Percentiles rank a stretch among this genome's conserved stretches.
These are phyloP conservation scores for Athripsodes cinereus DNA, from an alignment of 2,888 invertebrate species.

Conservation along the genomic window DNA sequence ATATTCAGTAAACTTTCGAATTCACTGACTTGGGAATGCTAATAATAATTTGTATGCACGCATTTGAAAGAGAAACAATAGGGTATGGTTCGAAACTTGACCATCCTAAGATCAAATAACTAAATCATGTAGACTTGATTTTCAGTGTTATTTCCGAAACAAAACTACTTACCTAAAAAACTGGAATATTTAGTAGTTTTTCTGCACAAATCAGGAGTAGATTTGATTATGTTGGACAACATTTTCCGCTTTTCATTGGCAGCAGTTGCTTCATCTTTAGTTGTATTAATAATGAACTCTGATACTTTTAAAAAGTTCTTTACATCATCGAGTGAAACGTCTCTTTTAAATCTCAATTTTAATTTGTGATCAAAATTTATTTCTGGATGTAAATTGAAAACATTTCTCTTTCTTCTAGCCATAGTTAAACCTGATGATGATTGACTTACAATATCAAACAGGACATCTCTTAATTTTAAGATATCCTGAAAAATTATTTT, in stretches of 20 bases:
- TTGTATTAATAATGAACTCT: conserved; percentile 26
- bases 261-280: conserved; percentile 17
- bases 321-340: conserved; percentile 19
- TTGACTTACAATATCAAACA: conserved; percentile 22
- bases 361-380: background rate
- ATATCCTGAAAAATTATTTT: conserved; percentile 20
- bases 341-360: conserved; percentile 15
- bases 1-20: too few species aligned
- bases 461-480: conserved; percentile 19
- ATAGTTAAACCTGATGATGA: background rate
- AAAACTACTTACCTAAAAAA: conserved; percentile 16
- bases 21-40: too few species aligned
- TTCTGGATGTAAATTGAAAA: background rate
- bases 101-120: too few species aligned
- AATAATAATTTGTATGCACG: too few species aligned
- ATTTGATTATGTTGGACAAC: conserved; percentile 15
- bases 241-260: conserved; percentile 22
- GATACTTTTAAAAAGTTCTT: conserved; percentile 21
- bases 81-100: too few species aligned
- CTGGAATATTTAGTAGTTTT: conserved; percentile 10
- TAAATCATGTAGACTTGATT: too few species aligned
- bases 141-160: too few species aligned
- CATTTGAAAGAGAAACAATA: too few species aligned
- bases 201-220: conserved; percentile 19
- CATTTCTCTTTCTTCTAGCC: background rate